phyloP scores from a whole-genome alignment of 1,140 invertebrate species.

The Lasioglossum baleicum region DNA sequence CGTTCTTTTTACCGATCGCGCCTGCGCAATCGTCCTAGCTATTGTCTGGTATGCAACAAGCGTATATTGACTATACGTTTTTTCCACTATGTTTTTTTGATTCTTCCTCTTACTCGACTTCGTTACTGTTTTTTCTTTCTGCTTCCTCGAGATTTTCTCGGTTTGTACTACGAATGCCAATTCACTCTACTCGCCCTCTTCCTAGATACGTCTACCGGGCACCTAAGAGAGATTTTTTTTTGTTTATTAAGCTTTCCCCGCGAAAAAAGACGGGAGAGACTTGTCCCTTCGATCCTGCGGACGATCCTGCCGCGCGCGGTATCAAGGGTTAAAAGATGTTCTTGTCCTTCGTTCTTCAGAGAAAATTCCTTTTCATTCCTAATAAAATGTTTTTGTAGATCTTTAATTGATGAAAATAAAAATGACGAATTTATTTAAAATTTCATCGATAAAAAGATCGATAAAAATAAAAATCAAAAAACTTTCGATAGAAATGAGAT shows the following conservation, averaged over 20 bases:
- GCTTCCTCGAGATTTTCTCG: too few species aligned
- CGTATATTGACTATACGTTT: constrained; percentile 64
- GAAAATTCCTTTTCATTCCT: too few species aligned
- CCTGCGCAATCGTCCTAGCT: constrained; percentile 69
- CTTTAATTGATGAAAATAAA: too few species aligned
- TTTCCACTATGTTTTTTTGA: constrained; percentile 38
- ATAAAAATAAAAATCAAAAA: too few species aligned
- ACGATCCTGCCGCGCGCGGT: background rate
- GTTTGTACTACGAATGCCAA: constrained; percentile 71
- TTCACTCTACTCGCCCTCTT: constrained; percentile 56
- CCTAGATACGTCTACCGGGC: constrained; percentile 52
- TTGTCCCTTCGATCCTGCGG: background rate
- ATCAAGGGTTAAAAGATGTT: constrained; percentile 5
- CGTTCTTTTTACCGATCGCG: constrained; percentile 61
- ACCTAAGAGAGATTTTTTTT: constrained; percentile 56
- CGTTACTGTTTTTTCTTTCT: too few species aligned
- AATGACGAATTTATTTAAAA: too few species aligned
- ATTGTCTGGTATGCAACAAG: constrained; percentile 73
- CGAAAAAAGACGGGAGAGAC: constrained; percentile 7
- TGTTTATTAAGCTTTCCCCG: constrained; percentile 51
- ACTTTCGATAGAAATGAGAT: too few species aligned
- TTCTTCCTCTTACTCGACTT: background rate
- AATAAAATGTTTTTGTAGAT: too few species aligned
- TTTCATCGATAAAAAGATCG: too few species aligned
- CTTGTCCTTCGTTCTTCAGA: background rate